Evolutionary conservation across 1,140 invertebrate species (phyloP).

Genomic region (Caenorhabditis latens): DNA sequence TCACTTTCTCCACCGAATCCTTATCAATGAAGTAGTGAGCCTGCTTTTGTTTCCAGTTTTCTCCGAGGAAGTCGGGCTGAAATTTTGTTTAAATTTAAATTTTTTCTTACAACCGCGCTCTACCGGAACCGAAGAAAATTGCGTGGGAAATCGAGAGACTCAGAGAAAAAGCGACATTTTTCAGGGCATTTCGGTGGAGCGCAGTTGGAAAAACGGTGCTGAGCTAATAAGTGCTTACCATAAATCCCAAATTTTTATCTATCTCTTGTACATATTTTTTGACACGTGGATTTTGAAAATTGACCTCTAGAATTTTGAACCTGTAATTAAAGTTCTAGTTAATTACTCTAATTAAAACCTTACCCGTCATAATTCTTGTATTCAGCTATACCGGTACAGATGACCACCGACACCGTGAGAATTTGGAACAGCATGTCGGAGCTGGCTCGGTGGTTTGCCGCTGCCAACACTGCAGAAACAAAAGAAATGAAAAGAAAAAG

Average conservation of each 20-base stretch:
- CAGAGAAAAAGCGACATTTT: background rate
- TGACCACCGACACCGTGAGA: background rate
- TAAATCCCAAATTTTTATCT: conserved; percentile 38
- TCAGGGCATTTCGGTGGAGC: background rate
- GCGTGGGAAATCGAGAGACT: too few species aligned
- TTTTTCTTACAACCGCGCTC: background rate
- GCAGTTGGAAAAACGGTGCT: background rate
- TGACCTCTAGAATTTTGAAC: conserved; percentile 43
- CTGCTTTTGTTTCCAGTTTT: conserved; percentile 35
- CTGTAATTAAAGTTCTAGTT: background rate
- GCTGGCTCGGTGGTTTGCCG: background rate
- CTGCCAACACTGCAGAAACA: conserved; percentile 25
- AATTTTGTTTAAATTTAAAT: background rate
- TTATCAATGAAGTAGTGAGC: conserved; percentile 47
- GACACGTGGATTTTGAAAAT: conserved; percentile 28
- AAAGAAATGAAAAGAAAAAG: background rate
- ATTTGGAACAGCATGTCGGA: background rate
- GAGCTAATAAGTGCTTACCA: background rate
- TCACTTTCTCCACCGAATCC: conserved; percentile 28
- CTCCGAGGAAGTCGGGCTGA: conserved; percentile 44
- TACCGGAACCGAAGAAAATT: too few species aligned
- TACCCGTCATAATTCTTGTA: conserved; percentile 49
- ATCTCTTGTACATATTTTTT: conserved; percentile 29
- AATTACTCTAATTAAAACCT: background rate
- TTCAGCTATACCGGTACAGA: background rate